These are phyloP conservation scores for Burhinus bistriatus DNA, from an alignment of 2,113 vertebrate genomes.

Conservation along the genomic window DNA sequence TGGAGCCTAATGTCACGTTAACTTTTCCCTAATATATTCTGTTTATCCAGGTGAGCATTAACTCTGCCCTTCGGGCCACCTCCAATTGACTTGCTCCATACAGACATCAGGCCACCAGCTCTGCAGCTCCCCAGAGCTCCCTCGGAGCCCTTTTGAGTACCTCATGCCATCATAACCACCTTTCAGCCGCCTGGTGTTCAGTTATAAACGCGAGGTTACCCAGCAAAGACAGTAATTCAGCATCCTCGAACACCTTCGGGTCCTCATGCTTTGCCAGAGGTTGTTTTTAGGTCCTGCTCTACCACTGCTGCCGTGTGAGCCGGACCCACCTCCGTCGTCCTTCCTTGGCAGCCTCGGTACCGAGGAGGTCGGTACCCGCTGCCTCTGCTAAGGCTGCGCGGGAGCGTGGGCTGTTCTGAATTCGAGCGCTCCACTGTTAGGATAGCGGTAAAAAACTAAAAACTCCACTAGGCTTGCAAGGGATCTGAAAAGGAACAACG, in stretches of 20 bases:
- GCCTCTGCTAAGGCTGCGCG: neutral
- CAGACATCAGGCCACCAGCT: rapidly evolving
- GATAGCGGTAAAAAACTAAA: neutral
- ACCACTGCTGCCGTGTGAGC: neutral
- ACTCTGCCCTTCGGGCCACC: neutral
- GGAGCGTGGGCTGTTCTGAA: no score
- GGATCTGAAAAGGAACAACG: neutral
- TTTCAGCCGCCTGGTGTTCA: neutral
- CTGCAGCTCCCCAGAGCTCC: neutral
- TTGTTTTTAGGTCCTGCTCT: neutral
- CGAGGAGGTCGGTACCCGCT: rapidly evolving
- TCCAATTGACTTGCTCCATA: neutral
- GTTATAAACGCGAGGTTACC: rapidly evolving
- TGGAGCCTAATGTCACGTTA: rapidly evolving
- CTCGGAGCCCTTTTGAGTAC: neutral
- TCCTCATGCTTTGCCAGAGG: neutral
- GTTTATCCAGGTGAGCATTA: neutral
- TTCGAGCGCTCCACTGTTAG: neutral
- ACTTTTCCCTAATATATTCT: neutral
- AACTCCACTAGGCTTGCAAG: neutral
- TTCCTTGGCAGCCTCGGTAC: neutral
- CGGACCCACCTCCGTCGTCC: neutral
- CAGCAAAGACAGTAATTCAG: neutral
- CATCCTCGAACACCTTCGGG: neutral
- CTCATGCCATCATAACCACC: neutral